These are phyloP conservation scores for Phenganax marumi DNA, from an alignment of 92 coral and sea anemone genomes.

Conservation along the genomic window DNA sequence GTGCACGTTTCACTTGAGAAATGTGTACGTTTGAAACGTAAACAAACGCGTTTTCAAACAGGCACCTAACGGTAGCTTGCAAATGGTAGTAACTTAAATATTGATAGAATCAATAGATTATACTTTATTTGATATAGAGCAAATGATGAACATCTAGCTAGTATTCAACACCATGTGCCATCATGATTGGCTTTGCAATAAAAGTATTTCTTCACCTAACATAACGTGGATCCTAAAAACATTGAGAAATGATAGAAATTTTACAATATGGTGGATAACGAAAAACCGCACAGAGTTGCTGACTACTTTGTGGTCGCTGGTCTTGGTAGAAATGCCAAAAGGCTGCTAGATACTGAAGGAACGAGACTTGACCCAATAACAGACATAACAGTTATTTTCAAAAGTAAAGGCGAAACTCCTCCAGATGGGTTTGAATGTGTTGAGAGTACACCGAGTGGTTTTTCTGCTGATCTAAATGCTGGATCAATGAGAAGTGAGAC, in stretches of 20 bases:
- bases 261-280: conserved; percentile 71
- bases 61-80: too few relatives aligned
- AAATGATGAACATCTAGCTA: neutral
- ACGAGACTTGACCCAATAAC: conserved; percentile 85
- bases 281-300: conserved; percentile 94
- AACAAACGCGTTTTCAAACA: too few relatives aligned
- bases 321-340: conserved; percentile 73
- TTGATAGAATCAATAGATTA: neutral
- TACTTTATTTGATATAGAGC: neutral
- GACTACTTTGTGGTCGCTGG: conserved; percentile 99
- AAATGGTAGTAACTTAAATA: neutral
- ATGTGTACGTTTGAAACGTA: too few relatives aligned
- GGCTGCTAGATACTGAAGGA: conserved; percentile 60
- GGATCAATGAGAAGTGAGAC: conserved; percentile 93
- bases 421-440: conserved; percentile 79
- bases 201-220: neutral
- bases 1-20: too few relatives aligned
- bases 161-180: neutral
- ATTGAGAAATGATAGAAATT: conserved; percentile 46
- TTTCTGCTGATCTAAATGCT: conserved; percentile 86
- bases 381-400: conserved; percentile 93
- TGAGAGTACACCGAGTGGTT: conserved; percentile 88
- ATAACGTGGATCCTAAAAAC: neutral
- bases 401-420: conserved; percentile 80
- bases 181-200: neutral